These are phyloP conservation scores for Thinocorus orbignyianus DNA, from an alignment of 2,113 vertebrate genomes.

Conservation along the genomic window DNA sequence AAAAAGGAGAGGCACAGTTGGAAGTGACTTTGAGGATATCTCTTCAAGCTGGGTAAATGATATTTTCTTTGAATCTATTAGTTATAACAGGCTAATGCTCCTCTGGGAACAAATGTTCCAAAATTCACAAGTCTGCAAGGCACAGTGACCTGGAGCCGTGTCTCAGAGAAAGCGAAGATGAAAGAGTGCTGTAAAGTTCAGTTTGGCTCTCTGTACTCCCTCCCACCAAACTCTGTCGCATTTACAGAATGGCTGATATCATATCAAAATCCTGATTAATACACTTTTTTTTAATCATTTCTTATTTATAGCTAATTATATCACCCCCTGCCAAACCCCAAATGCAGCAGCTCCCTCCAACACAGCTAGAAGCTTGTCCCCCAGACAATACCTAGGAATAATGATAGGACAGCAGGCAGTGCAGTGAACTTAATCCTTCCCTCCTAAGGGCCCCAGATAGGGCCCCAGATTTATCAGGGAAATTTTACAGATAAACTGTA, in stretches of 20 bases:
- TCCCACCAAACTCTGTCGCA: neutral
- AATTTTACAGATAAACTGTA: constrained; percentile 39
- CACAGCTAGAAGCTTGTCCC: neutral
- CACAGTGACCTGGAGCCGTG: neutral
- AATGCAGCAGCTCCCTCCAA: neutral
- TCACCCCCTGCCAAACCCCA: neutral
- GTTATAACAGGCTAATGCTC: constrained; percentile 9
- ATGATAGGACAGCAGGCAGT: neutral
- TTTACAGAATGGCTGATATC: neutral
- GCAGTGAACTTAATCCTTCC: constrained; percentile 29
- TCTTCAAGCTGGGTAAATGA: constrained; percentile 20
- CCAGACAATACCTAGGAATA: constrained; percentile 11
- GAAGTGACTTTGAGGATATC: constrained; percentile 32
- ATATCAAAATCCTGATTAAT: neutral
- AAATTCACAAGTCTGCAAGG: constrained; percentile 37
- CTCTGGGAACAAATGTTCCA: constrained; percentile 38
- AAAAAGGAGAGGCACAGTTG: constrained; percentile 5
- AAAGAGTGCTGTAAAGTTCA: neutral
- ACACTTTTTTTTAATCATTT: neutral
- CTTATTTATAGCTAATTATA: constrained; percentile 7
- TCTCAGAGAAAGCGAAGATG: constrained; percentile 21
- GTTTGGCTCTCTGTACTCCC: neutral
- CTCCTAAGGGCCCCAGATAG: constrained; percentile 23
- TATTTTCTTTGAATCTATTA: constrained; percentile 28
- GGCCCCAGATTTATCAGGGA: constrained; percentile 35